Base-by-base conservation (phyloP, 2,888 invertebrate species). In the Empis stercorea region DNA sequence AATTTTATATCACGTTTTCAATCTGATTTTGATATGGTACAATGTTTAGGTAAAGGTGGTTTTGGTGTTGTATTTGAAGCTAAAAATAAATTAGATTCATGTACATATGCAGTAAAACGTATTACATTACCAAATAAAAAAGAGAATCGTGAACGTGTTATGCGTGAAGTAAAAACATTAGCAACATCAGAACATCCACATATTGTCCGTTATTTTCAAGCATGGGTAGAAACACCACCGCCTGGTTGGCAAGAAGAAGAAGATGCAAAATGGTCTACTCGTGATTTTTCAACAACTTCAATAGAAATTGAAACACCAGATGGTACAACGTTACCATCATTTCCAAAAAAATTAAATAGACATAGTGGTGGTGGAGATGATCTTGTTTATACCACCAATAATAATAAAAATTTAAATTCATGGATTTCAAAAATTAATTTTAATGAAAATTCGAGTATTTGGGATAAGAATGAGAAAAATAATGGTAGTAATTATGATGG, bases 41-140 rank as follows among this genome's bases (percentile, higher is more conserved):
- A 80, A 51, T 85, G 87, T 55, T 71, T 93, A 14, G 93, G 93
- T 0, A 79, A 78, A 56, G 97, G 97, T 16, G 97, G 96, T 0
- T 99, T 95, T 68, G 97, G 97, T 0, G 84, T 96, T 3, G 97
- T 99, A 0, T 96, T 96, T 65, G 88, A 95, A 64, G 94, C 89
- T 0, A 81, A 79, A 62, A 94, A 96, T 65, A 91, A 88, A 65
- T 81, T 95, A 48, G 97, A 99, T 63, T 91, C 94, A 59, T 86
- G 89, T 56, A 79, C 80, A 50, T 99, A 97, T 69, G 97, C 97
- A 7, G 84, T 99, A 0, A 99, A 99, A 71, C 76, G 96, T 59
- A 95, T 96, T 46, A 80, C 84, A 1, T 68, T 97, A 47, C 88
- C 93, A 2, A 83, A 79, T 63, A 89, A 89, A 58, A 78, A 81